Base-by-base conservation (phyloP, 2,797 vertebrate genomes). In the Chaetophractus vellerosus region DNA sequence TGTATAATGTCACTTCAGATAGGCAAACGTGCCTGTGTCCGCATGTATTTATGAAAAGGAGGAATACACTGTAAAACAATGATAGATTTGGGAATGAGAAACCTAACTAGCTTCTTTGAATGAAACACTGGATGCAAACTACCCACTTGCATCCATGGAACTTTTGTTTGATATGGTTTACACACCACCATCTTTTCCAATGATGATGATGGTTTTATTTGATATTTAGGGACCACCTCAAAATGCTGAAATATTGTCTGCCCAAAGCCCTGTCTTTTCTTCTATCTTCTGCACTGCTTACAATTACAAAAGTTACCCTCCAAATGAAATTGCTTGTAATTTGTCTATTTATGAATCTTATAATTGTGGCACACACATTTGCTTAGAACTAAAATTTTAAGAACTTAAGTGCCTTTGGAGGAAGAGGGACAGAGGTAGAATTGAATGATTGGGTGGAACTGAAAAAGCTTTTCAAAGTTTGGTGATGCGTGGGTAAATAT, bases 191-290 rank as follows among this genome's bases (percentile, higher is more conserved):
- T 88, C 10, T 89, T 94, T 93, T 31, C 14, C 71, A 72, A 72
- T 87, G 61, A 15, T 66, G 9, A 64, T 90, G 41, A 85, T 66
- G 10, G 76, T 82, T 94, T 95, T 92, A 10, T 69, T 64, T 80
- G 33, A 28, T 87, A 78, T 85, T 84, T 82, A 87, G 23, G 16
- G 45, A 63, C 12, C 9, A 79, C 19, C 16, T 33, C 69, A 83
- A 41, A 21, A 28, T 18, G 63, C 45, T 66, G 26, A 93, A 95
- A 83, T 69, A 50, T n/a, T 48, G 6, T 88, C 93, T 96, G 2
- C 59, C 12, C 11, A 79, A n/a, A 88, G 24, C n/a, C 21, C 26
- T 81, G 10, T 84, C 21, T 84, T 64, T 59, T 94, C 33, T 41
- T 36, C n/a, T 74, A 45, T 10, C 66, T 69, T 24, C n/a, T 9